These are phyloP conservation scores for Megalurothrips usitatus DNA, from an alignment of 2,888 invertebrate species.

Conservation along the genomic window DNA sequence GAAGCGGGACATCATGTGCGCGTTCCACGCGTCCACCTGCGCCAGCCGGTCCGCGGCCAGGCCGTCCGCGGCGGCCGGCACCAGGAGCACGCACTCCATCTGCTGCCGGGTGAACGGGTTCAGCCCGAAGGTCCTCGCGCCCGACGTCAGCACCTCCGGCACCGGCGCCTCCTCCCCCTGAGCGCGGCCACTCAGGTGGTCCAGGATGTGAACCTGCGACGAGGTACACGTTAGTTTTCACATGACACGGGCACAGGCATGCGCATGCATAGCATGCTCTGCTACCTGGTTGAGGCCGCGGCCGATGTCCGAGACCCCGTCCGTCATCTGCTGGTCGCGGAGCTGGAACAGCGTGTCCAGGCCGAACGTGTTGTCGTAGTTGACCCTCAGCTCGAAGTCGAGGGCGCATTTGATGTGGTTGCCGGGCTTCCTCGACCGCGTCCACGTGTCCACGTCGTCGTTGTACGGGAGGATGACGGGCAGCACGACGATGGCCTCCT, in stretches of 20 bases:
- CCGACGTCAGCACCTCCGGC: neutral
- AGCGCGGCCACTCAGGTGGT: neutral
- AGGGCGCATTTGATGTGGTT: neutral
- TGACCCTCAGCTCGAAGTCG: neutral
- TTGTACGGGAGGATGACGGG: neutral
- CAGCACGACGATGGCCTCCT: neutral
- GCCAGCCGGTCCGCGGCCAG: neutral
- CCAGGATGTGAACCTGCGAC: neutral
- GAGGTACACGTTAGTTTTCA: no score
- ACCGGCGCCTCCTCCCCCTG: neutral
- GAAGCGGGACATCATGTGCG: constrained; percentile 15
- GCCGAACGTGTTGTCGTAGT: constrained; percentile 6
- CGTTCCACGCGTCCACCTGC: neutral
- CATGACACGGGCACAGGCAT: no score
- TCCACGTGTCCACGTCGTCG: neutral
- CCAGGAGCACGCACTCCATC: constrained; percentile 1
- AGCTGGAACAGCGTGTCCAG: constrained; percentile 12
- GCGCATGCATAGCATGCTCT: no score
- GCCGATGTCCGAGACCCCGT: neutral
- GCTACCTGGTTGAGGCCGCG: neutral
- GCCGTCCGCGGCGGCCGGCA: neutral
- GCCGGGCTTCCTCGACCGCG: neutral
- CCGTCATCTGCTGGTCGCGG: neutral
- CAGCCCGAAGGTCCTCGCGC: neutral
- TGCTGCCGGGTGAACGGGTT: constrained; percentile 8